A percentile compares a stretch with the other conserved stretches of the same genome.
Evolutionary conservation across 1,140 invertebrate species (phyloP).

Genomic region (Oncopeltus fasciatus): DNA sequence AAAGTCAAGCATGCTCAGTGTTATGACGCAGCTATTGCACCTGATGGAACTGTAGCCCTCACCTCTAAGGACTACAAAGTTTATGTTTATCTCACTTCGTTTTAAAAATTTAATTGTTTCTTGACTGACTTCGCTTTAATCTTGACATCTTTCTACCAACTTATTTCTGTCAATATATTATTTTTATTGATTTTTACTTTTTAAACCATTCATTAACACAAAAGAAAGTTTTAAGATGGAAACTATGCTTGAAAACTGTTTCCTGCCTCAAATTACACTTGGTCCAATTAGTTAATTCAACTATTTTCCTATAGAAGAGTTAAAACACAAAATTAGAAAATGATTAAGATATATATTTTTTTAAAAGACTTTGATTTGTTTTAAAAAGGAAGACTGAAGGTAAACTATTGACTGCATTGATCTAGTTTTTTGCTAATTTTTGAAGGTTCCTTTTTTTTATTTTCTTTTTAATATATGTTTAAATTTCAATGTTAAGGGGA

Average conservation of each 20-base stretch:
- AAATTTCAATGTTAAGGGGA: too few relatives aligned
- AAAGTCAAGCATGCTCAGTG: constrained; percentile 99
- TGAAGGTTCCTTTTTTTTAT: constrained; percentile 8
- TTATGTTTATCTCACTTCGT: constrained; percentile 66
- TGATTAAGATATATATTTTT: constrained; percentile 10
- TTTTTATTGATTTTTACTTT: not conserved
- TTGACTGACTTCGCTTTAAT: constrained; percentile 8
- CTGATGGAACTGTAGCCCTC: constrained; percentile 92
- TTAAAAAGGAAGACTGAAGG: constrained; percentile 9
- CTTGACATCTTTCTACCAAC: not conserved
- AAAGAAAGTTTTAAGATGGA: not conserved
- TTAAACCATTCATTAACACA: not conserved
- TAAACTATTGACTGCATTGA: constrained; percentile 7
- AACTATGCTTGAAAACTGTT: not conserved
- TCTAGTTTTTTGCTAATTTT: not conserved
- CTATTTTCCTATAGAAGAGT: not conserved
- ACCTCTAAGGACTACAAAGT: constrained; percentile 97
- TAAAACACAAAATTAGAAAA: not conserved
- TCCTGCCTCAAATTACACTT: not conserved
- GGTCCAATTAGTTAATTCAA: constrained; percentile 4
- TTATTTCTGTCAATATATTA: not conserved
- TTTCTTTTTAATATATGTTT: too few relatives aligned
- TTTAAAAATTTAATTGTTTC: constrained; percentile 4
- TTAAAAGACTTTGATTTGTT: constrained; percentile 9
- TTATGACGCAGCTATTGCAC: constrained; percentile 97